phyloP scores from a whole-genome alignment of 2,888 invertebrate species.

The Tenthredo scrophulariae region DNA sequence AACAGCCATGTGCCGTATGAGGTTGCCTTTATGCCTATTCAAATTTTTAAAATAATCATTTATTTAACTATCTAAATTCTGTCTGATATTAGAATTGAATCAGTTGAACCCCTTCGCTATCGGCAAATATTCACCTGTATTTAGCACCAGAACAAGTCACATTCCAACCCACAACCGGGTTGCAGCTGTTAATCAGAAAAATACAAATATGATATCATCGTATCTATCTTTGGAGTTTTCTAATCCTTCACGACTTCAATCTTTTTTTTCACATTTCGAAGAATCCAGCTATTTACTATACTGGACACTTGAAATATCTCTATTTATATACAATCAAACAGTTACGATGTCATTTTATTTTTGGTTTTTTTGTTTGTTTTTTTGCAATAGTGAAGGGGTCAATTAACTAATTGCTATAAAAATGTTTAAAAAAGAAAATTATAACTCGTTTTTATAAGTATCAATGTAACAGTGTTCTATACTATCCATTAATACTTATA shows the following conservation, averaged over 20 bases:
- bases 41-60: constrained; percentile 67
- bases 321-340: neutral
- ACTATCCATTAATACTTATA: neutral
- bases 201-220: constrained; percentile 39
- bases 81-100: constrained; percentile 3
- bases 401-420: constrained; percentile 32
- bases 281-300: neutral
- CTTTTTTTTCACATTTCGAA: neutral
- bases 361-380: neutral
- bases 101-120: constrained; percentile 48
- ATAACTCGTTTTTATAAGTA: neutral
- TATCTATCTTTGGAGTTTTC: neutral
- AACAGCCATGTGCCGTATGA: constrained; percentile 94
- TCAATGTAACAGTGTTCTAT: neutral
- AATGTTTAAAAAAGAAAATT: neutral
- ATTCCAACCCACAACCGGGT: constrained; percentile 51
- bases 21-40: constrained; percentile 91
- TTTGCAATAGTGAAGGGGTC: constrained; percentile 52
- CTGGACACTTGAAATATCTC: neutral
- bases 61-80: constrained; percentile 18
- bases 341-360: constrained; percentile 15
- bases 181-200: constrained; percentile 61
- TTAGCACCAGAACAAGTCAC: constrained; percentile 48
- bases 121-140: constrained; percentile 51
- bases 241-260: neutral